Base-by-base conservation (phyloP, 2,113 vertebrate genomes). In the Callorhinus ursinus region DNA sequence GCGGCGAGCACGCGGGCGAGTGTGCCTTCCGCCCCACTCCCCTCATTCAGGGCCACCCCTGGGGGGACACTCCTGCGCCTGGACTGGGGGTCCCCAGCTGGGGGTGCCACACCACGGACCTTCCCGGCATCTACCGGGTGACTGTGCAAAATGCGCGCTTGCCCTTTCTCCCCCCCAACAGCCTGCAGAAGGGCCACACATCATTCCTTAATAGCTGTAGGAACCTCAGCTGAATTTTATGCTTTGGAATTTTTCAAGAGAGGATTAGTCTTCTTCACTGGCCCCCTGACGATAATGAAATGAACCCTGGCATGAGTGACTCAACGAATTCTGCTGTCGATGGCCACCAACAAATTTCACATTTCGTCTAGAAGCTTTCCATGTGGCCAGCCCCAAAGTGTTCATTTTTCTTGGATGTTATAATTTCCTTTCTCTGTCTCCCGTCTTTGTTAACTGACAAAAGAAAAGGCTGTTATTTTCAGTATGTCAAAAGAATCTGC, bases 31-130 rank as follows among this genome's bases (percentile, higher is more conserved):
- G 36, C 10, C 3, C 39, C 4, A 10, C 69, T 22, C 22, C 19
- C n/a, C 36, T 9, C 3, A 4, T 4, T 33, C 33, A 36, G 67
- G 67, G 18, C 33, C 67, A 4, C 9, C 16, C 94, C 94, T 88
- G 96, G 98, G 95, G 88, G 84, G 90, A 90, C 67, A 81, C 21
- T 0, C 8, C 81, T 59, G 96, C 95, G 97, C 85, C 97, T 92
- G 69, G 97, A 24, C 33, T 19, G 94, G 98, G 98, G 89, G 82
- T 92, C 89, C 80, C 90, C 79, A 97, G 86, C 72, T 77, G 80
- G 97, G 91, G 92, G 89, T 76, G 92, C 61, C 16, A 57, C 88
- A 67, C 74, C 96, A 21, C 53, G 81, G 94, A 51, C 94, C 33
- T 96, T 95, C 86, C 74, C 28, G 77, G 90, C 93, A 84, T 89